Conservation (phyloP, 2,113 vertebrate species). For the Mionectes macconnelli region DNA sequence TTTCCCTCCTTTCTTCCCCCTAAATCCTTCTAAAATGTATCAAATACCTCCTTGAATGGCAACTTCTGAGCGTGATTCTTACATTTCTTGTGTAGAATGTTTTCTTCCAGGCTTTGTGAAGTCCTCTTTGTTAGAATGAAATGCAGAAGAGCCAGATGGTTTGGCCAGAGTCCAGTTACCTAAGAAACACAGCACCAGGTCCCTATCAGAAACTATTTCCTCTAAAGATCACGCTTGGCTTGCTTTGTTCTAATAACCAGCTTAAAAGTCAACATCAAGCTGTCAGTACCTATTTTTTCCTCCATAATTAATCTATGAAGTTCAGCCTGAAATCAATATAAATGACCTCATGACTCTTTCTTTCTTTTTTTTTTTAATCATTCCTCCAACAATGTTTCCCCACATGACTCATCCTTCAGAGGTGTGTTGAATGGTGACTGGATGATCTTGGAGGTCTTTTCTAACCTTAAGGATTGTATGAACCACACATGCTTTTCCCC, state of each 20-base stretch:
- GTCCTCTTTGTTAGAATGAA: conserved; percentile 59
- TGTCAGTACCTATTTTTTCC: conserved; percentile 5
- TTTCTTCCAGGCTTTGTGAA: conserved; percentile 44
- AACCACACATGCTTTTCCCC: neutral
- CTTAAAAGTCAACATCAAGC: conserved; percentile 44
- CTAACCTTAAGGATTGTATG: neutral
- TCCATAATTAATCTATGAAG: conserved; percentile 24
- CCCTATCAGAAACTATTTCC: conserved; percentile 52
- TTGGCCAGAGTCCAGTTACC: conserved; percentile 48
- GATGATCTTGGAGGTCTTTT: neutral
- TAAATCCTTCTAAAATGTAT: neutral
- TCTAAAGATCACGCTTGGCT: conserved; percentile 9
- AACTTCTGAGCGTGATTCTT: neutral
- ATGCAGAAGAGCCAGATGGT: conserved; percentile 62
- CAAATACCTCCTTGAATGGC: neutral
- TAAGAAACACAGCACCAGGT: conserved; percentile 27
- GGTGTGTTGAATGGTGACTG: neutral
- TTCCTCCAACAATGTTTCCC: neutral
- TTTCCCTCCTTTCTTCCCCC: neutral
- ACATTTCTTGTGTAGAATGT: neutral
- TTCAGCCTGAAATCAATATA: conserved; percentile 24
- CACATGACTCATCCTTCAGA: neutral
- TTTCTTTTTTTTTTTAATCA: neutral
- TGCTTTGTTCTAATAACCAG: conserved; percentile 43
- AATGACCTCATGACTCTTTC: neutral